Base-by-base conservation (phyloP, 2,888 invertebrate species). In the Chouioia cunea region DNA sequence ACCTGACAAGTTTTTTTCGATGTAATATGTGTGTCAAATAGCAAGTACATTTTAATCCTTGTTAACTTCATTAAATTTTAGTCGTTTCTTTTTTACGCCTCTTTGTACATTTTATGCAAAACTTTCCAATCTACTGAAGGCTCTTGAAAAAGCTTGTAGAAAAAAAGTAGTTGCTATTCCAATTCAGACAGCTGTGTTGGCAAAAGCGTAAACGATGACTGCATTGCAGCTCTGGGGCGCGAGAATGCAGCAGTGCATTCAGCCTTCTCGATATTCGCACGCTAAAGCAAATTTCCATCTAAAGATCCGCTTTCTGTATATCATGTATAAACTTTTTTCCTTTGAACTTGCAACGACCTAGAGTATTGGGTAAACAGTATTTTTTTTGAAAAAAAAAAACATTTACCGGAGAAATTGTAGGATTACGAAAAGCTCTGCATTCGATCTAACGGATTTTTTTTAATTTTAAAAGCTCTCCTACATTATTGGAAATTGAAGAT, bases 321-420 rank as follows among this genome's bases (percentile, higher is more conserved):
- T 36, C 36, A 3, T 36, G 12, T 36, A 36, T 36, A 36, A 36
- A 36, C 36, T 36, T 36, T 36, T 36, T 10, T 10, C 36, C 36
- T 36, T 36, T 36, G 36, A 36, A 36, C 60, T 27, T 50, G 36
- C 46, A 4, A 46, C 14, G 46, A 46, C 15, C 15, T 12, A 27
- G 14, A 44, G n/a, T 20, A 20, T n/a, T n/a, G 65, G 57, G 57
- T 22, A 57, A 65, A 46, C 15, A 48, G 22, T 22, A 3, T 36
- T 36, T 65, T 48, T 36, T 36, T 36, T 8, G 48, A 65, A 57
- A 43, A 43, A 65, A 65, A 57, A 43, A 43, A 65, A 65, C 36
- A 50, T 65, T 20, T 16, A 56, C 18, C 27, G 12, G 43, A 14
- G 56, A 36, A 56, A 56, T 43, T 43, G 56, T 14, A 36, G 56